Evolutionary conservation across 2,888 invertebrate species (phyloP), one percentile per base, ranked within the genome.

Genomic region (Plutella xylostella): DNA sequence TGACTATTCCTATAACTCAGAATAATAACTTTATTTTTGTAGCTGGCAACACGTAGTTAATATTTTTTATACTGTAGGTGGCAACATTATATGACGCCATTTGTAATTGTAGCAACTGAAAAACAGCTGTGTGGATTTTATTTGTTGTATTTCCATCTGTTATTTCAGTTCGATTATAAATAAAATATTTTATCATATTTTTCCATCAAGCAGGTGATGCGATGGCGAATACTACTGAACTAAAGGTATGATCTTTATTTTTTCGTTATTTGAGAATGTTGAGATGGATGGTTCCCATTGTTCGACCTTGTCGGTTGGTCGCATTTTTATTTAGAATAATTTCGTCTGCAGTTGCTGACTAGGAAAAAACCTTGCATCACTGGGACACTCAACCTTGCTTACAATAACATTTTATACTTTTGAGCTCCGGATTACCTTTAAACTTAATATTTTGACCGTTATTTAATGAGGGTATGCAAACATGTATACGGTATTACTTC

Each of bases 181-280:
- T 19, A 28, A 17, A 17, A 19, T 3, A 37, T 37, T 30, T 41
- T 30, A 4, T 6, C 19, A 41, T 1, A 30, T 5, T 14, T 30
- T 30, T 18, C 14, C 30, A 6, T 15, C 6, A 9, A 12, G 30
- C 30, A 39, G 17, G 37, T 47, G 35, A 43, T 37, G 52, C 39
- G 42, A 79, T 80, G 80, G 71, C 75, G 47, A 77, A 73, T 58
- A 69, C 71, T 47, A 53, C 64, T 30, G 68, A 69, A 50, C 50
- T 63, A 38, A 77, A 77, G 77, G 80, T 79, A 60, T 51, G 53
- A 56, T 50, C 51, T 47, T 52, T 45, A 43, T 48, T 52, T 55
- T 55, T 56, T 53, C 52, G 55, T 52, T 43, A 49, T 34, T 42
- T 33, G n/a, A 14, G 14, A 22, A 22, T 39, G 14, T 22, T 15